Evolutionary conservation across 2,113 vertebrate species (phyloP), one percentile per base, ranked within the genome.

Genomic region (Sorex fumeus): DNA sequence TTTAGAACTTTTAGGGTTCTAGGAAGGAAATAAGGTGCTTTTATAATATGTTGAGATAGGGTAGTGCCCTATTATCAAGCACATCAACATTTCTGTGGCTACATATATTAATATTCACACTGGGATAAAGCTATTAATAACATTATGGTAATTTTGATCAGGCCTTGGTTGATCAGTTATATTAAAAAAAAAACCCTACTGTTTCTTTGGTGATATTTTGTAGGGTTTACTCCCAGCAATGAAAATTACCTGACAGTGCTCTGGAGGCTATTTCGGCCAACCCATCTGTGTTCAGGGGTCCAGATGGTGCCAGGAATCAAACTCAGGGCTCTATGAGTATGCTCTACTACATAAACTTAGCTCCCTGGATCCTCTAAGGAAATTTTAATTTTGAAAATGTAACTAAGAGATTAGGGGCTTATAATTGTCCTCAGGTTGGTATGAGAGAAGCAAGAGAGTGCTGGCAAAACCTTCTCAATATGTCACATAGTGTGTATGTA

Each of bases 361-460:
- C 57, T 60, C 21, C 21, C 18, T 60, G 57, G 57, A 15, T 16
- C 57, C 57, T 60, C 5, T 60, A 30, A 30, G 64, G 28, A 30
- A 30, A 28, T 66, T 66, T 30, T 60, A 67, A 92, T 72, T 93
- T 95, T 94, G 75, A 9, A 90, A 86, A 45, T 91, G 32, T 66
- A 76, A 71, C 43, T 90, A 81, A 91, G 82, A 79, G 32, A n/a
- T 78, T 91, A 34, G 88, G 50, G 53, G 67, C 25, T 93, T 84
- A 74, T 19, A 81, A 67, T 95, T 90, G 34, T 72, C 94, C 95
- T 96, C 84, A 91, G 95, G 83, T 94, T 87, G 80, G 93, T 87
- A 36, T 45, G 79, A 91, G 70, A 94, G 7, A 40, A 91, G 79
- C 36, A 62, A 85, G 32, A 13, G 69, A 23, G 28, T 81, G 66